phyloP scores from a whole-genome alignment of 2,797 vertebrate species.

The Lagodon rhomboides region DNA sequence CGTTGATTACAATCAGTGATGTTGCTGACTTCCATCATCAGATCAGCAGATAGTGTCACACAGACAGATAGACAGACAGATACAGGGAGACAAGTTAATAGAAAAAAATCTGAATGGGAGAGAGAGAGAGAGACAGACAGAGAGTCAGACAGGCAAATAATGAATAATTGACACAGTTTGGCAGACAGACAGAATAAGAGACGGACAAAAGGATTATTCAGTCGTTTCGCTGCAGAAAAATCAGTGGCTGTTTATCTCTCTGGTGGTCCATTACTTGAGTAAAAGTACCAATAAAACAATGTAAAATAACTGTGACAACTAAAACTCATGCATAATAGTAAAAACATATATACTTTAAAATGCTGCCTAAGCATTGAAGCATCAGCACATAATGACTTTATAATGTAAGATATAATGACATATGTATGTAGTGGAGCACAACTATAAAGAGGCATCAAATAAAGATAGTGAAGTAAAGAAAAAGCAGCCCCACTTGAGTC shows the following conservation, averaged over 20 bases:
- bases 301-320: background rate
- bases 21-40: no score
- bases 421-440: background rate
- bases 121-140: no score
- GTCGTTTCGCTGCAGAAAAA: background rate
- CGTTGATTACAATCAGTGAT: no score
- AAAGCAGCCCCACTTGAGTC: background rate
- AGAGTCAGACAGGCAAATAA: background rate
- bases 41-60: background rate
- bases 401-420: no score
- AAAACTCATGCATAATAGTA: background rate
- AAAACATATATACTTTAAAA: background rate
- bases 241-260: background rate
- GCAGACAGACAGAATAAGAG: background rate
- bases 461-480: background rate
- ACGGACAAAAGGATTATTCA: background rate
- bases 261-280: background rate
- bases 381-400: no score
- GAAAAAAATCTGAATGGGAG: no score
- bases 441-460: background rate
- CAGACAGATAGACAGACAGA: background rate
- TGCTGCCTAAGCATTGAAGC: no score
- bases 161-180: background rate
- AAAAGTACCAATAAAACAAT: background rate
- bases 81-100: no score